These are phyloP conservation scores for Andrena chrysosceles DNA, from an alignment of 2,888 invertebrate species.

Conservation along the genomic window DNA sequence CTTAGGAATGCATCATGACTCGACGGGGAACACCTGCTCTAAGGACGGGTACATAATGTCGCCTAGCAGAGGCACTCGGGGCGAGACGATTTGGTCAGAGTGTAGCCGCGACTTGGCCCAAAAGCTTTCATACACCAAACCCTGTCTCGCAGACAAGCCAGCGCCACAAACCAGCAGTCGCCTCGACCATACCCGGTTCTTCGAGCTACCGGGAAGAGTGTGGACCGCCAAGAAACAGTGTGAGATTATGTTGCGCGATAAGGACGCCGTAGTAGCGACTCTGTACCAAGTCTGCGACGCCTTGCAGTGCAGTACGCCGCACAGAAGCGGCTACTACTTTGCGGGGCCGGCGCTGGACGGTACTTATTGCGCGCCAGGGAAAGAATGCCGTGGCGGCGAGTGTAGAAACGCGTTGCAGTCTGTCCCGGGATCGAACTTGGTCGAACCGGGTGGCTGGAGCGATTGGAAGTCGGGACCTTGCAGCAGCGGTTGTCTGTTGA, in stretches of 20 bases:
- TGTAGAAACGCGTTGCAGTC: conserved; percentile 69
- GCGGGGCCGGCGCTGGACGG: conserved; percentile 94
- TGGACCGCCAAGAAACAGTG: conserved; percentile 92
- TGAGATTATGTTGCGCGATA: conserved; percentile 89
- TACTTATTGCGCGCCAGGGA: conserved; percentile 89
- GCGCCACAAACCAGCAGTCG: conserved; percentile 78
- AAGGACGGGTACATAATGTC: conserved; percentile 94
- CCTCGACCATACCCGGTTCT: conserved; percentile 88
- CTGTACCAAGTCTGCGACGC: conserved; percentile 87
- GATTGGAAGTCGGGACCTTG: conserved; percentile 88
- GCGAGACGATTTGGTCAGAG: conserved; percentile 92
- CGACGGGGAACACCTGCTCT: conserved; percentile 90
- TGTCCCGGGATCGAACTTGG: conserved; percentile 65
- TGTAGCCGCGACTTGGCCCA: conserved; percentile 90
- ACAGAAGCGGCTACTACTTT: conserved; percentile 90
- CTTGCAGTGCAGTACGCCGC: conserved; percentile 90
- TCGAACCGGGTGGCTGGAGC: conserved; percentile 87
- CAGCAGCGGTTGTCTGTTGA: conserved; percentile 89
- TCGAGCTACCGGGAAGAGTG: conserved; percentile 89
- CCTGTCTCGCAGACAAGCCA: conserved; percentile 88
- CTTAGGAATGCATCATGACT: conserved; percentile 93
- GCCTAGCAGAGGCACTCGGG: conserved; percentile 91
- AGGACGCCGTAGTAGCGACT: conserved; percentile 87
- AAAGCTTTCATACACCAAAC: conserved; percentile 79
- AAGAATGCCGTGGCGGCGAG: conserved; percentile 85